phyloP scores from a whole-genome alignment of 2,113 vertebrate genomes.

The Neodontobutis hainanensis region DNA sequence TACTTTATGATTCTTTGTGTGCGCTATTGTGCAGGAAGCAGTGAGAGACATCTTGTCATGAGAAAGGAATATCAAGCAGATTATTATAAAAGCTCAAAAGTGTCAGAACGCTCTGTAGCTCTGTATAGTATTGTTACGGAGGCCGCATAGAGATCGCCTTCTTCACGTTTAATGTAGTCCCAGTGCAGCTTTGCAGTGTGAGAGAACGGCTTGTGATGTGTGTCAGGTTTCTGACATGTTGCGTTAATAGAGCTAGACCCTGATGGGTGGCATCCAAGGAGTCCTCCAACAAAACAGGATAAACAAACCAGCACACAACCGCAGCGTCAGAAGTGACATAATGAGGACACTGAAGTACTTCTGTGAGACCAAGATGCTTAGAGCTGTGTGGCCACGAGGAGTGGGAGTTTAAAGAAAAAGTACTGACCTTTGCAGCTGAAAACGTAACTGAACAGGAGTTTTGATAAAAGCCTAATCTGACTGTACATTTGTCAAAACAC shows the following conservation, averaged over 20 bases:
- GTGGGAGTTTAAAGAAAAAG: neutral
- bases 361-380: constrained; percentile 31
- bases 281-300: constrained; percentile 50
- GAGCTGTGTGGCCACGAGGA: constrained; percentile 22
- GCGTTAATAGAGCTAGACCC: constrained; percentile 66
- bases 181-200: constrained; percentile 26
- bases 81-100: constrained; percentile 4
- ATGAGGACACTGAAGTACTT: constrained; percentile 70
- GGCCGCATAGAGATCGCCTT: constrained; percentile 19
- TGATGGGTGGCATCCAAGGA: constrained; percentile 54
- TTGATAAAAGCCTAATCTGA: no score
- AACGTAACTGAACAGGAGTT: neutral
- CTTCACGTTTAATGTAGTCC: constrained; percentile 30
- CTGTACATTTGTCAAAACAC: no score
- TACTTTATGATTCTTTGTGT: constrained; percentile 10
- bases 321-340: constrained; percentile 69
- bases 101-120: neutral
- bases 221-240: constrained; percentile 60
- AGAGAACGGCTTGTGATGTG: constrained; percentile 49
- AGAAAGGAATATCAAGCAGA: constrained; percentile 7
- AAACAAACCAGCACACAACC: constrained; percentile 59
- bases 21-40: constrained; percentile 2
- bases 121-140: constrained; percentile 6
- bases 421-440: neutral
- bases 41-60: constrained; percentile 2